A percentile compares a stretch with the other conserved stretches of the same genome.
These are phyloP conservation scores for Glossosoma conforme DNA, from an alignment of 1,140 invertebrate genomes.

Conservation along the genomic window DNA sequence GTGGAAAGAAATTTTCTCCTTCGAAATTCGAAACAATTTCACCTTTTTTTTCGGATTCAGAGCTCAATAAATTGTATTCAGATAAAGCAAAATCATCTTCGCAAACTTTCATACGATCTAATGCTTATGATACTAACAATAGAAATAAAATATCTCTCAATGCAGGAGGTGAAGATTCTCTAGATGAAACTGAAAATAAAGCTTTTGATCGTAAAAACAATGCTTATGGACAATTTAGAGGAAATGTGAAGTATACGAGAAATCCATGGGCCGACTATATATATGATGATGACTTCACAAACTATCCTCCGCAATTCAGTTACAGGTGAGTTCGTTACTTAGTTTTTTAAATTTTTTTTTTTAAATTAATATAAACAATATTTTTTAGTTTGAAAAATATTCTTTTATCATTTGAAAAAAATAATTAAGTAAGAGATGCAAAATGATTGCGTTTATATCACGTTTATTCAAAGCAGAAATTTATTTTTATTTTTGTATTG, in stretches of 20 bases:
- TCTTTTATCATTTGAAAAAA: no score
- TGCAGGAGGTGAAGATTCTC: no score
- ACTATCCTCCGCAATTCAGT: conserved; percentile 19
- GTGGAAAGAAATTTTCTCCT: conserved; percentile 10
- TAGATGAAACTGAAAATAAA: conserved; percentile 5
- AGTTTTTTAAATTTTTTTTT: background rate
- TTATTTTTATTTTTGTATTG: no score
- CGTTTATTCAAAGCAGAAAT: no score
- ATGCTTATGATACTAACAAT: no score
- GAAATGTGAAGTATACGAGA: conserved; percentile 20
- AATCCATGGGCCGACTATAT: conserved; percentile 10
- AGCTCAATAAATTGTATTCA: conserved; percentile 2
- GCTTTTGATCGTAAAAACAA: no score
- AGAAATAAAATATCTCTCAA: no score
- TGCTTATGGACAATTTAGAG: conserved; percentile 1
- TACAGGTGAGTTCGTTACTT: conserved; percentile 23
- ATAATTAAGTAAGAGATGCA: no score
- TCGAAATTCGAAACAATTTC: conserved; percentile 26
- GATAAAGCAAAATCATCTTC: background rate
- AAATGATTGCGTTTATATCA: no score
- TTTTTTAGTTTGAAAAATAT: conserved; percentile 1
- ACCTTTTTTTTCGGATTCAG: conserved; percentile 18
- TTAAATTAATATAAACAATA: background rate
- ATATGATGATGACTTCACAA: conserved; percentile 5
- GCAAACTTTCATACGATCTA: background rate